Base-by-base conservation (phyloP, 1,140 invertebrate genomes). In the Bombus polaris region DNA sequence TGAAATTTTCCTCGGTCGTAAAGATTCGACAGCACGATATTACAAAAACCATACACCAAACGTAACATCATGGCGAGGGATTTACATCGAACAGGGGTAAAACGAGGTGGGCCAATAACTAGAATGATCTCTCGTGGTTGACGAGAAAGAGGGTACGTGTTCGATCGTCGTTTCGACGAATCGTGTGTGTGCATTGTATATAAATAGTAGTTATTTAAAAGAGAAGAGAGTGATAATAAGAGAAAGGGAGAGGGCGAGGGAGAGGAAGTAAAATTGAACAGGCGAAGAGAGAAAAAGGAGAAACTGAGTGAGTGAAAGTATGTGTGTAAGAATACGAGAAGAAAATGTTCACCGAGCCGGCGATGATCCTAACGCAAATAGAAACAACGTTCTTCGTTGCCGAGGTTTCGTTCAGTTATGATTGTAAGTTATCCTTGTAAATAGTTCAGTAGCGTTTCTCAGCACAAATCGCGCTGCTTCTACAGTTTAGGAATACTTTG, bases 161-260 rank as follows among this genome's bases (percentile, higher is more conserved):
- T 85, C 70, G 66, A 80, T 84, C 59, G 86, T 77, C 57, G 18
- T 32, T 66, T 66, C 39, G 57, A 83, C 73, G 81, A 77, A 13
- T 70, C 73, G 85, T 57, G 70, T 91, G 72, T 92, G 88, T 89
- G 89, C 90, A 91, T 90, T 93, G 93, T 92, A 93, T 12, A 93
- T 93, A 93, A 88, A 91, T 57, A 75, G 32, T 92, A 93, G 88
- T 91, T 92, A 93, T 92, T 92, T 91, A 92, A 91, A 91, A 62
- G 28, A 28, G 39, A 62, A 18, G 15, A 13, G 18, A 9, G 6
- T n/a, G 37, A 9, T 35, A 15, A 44, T 3, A 42, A 8, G 77
- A 53, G 62, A 76, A 39, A 59, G 0, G 22, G 3, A 28, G 28
- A 62, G 13, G 62, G 18, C 28, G 28, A 59, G 12, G 59, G 13